Percentiles rank a stretch among this genome's conserved stretches.
These are phyloP conservation scores for Plusia festucae DNA, from an alignment of 2,888 invertebrate genomes.

Conservation along the genomic window DNA sequence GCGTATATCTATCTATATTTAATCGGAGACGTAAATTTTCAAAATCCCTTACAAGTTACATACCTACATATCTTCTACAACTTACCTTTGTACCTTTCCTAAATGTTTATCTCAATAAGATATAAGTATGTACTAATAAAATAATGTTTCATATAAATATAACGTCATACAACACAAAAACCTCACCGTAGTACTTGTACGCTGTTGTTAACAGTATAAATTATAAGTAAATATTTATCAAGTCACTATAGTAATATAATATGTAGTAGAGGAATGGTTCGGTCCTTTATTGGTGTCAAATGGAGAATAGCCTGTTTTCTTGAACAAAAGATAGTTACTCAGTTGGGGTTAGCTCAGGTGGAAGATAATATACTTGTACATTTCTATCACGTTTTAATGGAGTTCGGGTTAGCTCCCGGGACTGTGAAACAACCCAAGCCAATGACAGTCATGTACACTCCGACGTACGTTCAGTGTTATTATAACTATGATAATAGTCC, in stretches of 20 bases:
- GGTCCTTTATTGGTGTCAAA: slow-evolving; percentile 31
- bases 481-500: too few species aligned
- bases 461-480: neutral
- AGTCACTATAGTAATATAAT: slow-evolving; percentile 22
- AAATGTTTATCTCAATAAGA: slow-evolving; percentile 36
- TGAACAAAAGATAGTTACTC: neutral
- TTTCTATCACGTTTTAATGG: neutral
- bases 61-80: slow-evolving; percentile 58
- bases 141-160: slow-evolving; percentile 24
- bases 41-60: slow-evolving; percentile 27
- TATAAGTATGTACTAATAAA: slow-evolving; percentile 41
- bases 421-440: neutral
- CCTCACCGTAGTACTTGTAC: slow-evolving; percentile 40
- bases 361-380: slow-evolving; percentile 2
- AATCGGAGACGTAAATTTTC: slow-evolving; percentile 20
- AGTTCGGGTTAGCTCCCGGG: neutral
- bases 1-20: slow-evolving; percentile 11
- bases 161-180: slow-evolving; percentile 45
- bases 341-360: neutral
- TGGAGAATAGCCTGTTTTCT: slow-evolving; percentile 8
- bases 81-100: slow-evolving; percentile 50
- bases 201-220: slow-evolving; percentile 32
- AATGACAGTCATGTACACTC: neutral
- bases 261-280: slow-evolving; percentile 21
- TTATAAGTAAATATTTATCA: slow-evolving; percentile 28